Percentiles rank a stretch among this genome's conserved stretches.
Conservation (phyloP, 2,113 vertebrate species). For the Phalacrocorax brasilianus region DNA sequence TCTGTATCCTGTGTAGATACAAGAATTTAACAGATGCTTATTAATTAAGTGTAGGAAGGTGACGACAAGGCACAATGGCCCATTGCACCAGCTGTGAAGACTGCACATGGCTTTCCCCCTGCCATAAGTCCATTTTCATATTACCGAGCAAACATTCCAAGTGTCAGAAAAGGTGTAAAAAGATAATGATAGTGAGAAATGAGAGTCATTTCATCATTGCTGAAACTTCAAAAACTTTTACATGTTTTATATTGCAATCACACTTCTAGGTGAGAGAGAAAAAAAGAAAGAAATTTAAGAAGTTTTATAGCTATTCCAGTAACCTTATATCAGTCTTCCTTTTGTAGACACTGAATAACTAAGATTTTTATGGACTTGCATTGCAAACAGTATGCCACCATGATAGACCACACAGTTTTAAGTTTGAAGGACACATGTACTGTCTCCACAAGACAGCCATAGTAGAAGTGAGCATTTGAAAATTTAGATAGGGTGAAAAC, state of each 20-base stretch:
- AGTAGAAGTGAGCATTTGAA: background rate
- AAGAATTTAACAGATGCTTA: constrained; percentile 67
- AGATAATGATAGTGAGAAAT: constrained; percentile 53
- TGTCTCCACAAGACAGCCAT: background rate
- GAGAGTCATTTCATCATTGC: constrained; percentile 27
- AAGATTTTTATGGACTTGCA: constrained; percentile 20
- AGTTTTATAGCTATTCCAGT: background rate
- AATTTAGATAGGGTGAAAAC: background rate
- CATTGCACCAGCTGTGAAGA: constrained; percentile 50
- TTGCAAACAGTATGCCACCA: background rate
- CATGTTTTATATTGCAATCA: constrained; percentile 2
- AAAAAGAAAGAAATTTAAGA: background rate
- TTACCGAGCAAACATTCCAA: constrained; percentile 25
- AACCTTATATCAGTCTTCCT: background rate
- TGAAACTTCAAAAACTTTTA: constrained; percentile 29
- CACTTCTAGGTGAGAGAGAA: background rate
- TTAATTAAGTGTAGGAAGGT: constrained; percentile 68
- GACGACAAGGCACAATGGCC: constrained; percentile 41
- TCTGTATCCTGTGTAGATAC: constrained; percentile 43
- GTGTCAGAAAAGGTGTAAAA: constrained; percentile 64
- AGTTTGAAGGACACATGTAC: background rate
- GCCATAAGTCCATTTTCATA: constrained; percentile 37
- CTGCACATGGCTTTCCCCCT: background rate
- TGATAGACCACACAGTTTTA: background rate
- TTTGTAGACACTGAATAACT: background rate